These are phyloP conservation scores for Podargus strigoides DNA, from an alignment of 2,797 vertebrate species.

Conservation along the genomic window DNA sequence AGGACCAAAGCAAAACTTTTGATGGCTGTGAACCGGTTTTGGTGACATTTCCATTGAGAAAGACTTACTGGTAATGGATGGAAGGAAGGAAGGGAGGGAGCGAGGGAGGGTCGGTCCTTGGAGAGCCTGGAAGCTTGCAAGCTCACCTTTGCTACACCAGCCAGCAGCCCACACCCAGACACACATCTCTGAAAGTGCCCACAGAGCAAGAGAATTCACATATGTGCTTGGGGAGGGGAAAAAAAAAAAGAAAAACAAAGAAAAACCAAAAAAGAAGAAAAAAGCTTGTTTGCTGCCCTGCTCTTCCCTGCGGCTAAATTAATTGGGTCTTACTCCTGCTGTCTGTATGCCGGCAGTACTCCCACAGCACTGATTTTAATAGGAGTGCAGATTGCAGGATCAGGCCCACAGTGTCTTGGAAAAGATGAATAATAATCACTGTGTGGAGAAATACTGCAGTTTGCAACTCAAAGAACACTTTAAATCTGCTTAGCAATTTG, in stretches of 20 bases:
- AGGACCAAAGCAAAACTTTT: not conserved
- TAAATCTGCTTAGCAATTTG: conserved; percentile 70
- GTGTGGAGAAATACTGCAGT: conserved; percentile 59
- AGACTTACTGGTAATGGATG: not conserved
- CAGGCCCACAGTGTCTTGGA: conserved; percentile 59
- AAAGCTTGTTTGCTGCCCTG: not conserved
- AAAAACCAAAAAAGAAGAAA: not conserved
- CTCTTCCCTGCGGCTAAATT: conserved; percentile 6
- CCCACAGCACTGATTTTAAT: conserved; percentile 42
- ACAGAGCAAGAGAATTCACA: not conserved
- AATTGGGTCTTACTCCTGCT: conserved; percentile 54
- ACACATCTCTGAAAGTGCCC: not conserved
- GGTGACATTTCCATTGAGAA: not conserved
- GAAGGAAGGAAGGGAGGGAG: not conserved
- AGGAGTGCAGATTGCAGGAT: conserved; percentile 66
- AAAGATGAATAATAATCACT: conserved; percentile 64
- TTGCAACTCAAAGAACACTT: conserved; percentile 64
- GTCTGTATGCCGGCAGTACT: conserved; percentile 14
- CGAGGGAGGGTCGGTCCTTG: not conserved
- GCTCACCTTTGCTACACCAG: not conserved
- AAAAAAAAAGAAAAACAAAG: not conserved
- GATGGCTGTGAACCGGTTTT: not conserved
- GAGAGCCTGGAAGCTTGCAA: not conserved
- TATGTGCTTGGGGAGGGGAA: not conserved
- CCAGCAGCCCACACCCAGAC: not conserved